Percentiles rank a stretch among this genome's conserved stretches.
phyloP scores from a whole-genome alignment of 2,113 vertebrate species.

The Pipra filicauda region DNA sequence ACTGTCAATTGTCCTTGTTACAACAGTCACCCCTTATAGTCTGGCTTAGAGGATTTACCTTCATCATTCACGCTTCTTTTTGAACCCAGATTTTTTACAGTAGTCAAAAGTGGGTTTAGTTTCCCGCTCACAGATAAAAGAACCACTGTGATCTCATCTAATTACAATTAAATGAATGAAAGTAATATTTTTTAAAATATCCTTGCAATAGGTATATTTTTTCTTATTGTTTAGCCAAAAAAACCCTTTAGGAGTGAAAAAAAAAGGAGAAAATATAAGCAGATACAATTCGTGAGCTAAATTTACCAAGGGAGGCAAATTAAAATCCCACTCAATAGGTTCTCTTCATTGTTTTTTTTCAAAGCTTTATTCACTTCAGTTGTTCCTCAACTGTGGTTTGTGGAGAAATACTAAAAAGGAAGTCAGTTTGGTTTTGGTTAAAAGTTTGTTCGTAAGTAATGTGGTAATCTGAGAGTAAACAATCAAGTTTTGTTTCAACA shows the following conservation, averaged over 20 bases:
- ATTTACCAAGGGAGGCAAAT: neutral
- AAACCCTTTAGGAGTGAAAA: neutral
- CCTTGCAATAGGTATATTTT: neutral
- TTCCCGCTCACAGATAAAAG: neutral
- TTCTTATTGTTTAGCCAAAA: neutral
- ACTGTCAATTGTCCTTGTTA: neutral
- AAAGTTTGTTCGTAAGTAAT: neutral
- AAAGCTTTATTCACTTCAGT: neutral
- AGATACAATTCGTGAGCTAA: neutral
- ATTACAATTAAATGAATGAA: neutral
- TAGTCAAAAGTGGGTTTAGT: neutral
- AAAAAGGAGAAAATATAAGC: neutral
- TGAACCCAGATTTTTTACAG: neutral
- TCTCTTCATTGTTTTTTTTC: neutral
- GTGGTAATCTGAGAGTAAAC: neutral
- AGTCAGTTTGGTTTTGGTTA: neutral
- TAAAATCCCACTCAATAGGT: neutral
- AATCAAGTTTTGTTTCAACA: neutral
- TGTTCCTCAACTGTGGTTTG: neutral
- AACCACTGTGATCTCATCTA: neutral
- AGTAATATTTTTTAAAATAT: neutral
- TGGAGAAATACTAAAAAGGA: neutral
- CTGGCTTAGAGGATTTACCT: neutral
- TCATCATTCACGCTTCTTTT: neutral
- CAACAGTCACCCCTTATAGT: neutral